Evolutionary conservation across 2,888 invertebrate species (phyloP).

Genomic region (Tipula unca): DNA sequence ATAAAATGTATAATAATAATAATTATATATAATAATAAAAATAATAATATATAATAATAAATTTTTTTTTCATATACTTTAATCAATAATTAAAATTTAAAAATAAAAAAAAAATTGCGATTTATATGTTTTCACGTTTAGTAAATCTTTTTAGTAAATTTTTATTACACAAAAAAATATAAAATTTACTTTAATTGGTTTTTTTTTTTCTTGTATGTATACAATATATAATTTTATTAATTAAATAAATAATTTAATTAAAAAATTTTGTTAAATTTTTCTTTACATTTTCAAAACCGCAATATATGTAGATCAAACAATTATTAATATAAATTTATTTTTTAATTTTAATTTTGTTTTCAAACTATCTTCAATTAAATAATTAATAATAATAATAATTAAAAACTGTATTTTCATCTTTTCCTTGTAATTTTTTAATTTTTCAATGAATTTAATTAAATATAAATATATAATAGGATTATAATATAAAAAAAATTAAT

Average conservation of each 20-base stretch:
- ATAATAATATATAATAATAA: background rate
- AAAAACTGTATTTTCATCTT: background rate
- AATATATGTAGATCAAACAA: background rate
- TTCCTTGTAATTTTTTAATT: background rate
- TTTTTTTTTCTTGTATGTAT: background rate
- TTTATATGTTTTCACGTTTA: background rate
- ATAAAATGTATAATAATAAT: constrained; percentile 8
- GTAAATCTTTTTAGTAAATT: background rate
- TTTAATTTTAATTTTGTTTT: background rate
- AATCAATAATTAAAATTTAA: background rate
- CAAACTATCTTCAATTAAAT: background rate
- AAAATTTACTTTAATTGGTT: background rate
- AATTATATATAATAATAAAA: background rate
- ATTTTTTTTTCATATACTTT: background rate
- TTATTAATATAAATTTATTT: background rate
- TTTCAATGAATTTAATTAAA: background rate
- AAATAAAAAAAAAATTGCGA: background rate
- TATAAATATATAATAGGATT: constrained; percentile 14
- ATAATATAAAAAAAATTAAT: background rate
- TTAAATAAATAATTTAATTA: constrained; percentile 8
- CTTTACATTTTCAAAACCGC: background rate
- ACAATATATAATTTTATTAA: background rate
- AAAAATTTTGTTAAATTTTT: background rate
- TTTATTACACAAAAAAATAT: constrained; percentile 4
- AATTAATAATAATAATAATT: constrained; percentile 9